Evolutionary conservation across 2,113 vertebrate genomes (phyloP).

Genomic region (Microcebus ravelobensis): DNA sequence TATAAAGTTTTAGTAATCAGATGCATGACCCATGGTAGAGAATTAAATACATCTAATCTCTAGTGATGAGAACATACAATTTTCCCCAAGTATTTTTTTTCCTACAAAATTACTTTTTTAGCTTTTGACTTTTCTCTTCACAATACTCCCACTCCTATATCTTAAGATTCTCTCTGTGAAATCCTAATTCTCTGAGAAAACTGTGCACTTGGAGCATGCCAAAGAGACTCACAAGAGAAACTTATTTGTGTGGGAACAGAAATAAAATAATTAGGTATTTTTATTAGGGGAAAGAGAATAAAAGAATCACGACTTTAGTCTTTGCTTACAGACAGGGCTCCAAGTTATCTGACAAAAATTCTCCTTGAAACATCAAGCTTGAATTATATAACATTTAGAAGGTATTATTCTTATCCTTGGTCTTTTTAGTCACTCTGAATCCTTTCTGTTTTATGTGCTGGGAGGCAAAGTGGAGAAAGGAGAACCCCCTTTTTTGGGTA

Average conservation of each 20-base stretch:
- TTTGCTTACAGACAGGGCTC: conserved; percentile 60
- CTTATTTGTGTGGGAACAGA: conserved; percentile 75
- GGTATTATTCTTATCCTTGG: conserved; percentile 26
- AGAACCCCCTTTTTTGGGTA: not conserved
- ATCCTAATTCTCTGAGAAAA: conserved; percentile 45
- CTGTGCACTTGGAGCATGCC: not conserved
- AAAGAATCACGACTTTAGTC: conserved; percentile 65
- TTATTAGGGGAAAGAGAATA: conserved; percentile 59
- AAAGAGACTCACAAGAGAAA: conserved; percentile 50
- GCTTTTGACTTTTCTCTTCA: conserved; percentile 53
- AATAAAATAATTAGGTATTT: conserved; percentile 71
- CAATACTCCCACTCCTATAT: conserved; percentile 61
- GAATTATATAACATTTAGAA: conserved; percentile 54
- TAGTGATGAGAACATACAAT: conserved; percentile 23
- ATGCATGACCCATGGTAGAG: not conserved
- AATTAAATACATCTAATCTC: conserved; percentile 18
- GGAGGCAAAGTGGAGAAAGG: not conserved
- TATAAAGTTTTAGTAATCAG: not conserved
- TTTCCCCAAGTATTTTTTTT: conserved; percentile 22
- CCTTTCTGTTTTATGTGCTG: not conserved
- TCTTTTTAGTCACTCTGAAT: conserved; percentile 45
- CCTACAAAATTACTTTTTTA: conserved; percentile 51
- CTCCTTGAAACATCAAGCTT: not conserved
- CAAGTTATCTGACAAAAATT: conserved; percentile 54
- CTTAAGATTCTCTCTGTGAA: conserved; percentile 36